Conservation (phyloP, 2,888 invertebrate species). For the Rhaphigaster nebulosa region DNA sequence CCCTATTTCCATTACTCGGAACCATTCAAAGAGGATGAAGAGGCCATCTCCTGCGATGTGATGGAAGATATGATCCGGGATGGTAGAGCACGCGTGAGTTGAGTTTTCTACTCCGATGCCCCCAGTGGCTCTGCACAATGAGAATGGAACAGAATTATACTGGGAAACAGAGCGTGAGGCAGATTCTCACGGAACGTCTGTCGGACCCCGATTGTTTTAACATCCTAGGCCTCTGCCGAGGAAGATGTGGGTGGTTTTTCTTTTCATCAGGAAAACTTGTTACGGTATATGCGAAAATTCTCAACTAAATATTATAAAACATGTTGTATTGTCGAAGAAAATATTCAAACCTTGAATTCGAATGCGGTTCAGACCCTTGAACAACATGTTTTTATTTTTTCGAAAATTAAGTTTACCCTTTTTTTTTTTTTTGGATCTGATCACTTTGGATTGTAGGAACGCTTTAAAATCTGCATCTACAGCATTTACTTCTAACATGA, state of each 20-base stretch:
- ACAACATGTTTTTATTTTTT: too few species aligned
- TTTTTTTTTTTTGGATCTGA: too few species aligned
- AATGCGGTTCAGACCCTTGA: too few species aligned
- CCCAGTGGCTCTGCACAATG: slow-evolving; percentile 39
- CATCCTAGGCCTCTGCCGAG: background rate
- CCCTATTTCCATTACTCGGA: background rate
- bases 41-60: background rate
- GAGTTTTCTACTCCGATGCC: slow-evolving; percentile 35
- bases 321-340: too few species aligned
- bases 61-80: background rate
- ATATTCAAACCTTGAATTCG: too few species aligned
- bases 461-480: too few species aligned
- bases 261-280: background rate
- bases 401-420: too few species aligned
- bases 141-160: slow-evolving; percentile 44
- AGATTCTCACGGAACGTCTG: slow-evolving; percentile 18
- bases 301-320: background rate
- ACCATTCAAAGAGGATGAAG: background rate
- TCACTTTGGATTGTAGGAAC: too few species aligned
- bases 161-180: slow-evolving; percentile 47
- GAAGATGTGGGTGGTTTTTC: background rate
- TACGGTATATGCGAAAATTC: background rate
- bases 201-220: slow-evolving; percentile 31
- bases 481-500: too few species aligned
- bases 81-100: slow-evolving; percentile 43